Percentiles rank a stretch among this genome's conserved stretches.
Conservation (phyloP, 2,888 invertebrate species). For the Syrista parreyssii region DNA sequence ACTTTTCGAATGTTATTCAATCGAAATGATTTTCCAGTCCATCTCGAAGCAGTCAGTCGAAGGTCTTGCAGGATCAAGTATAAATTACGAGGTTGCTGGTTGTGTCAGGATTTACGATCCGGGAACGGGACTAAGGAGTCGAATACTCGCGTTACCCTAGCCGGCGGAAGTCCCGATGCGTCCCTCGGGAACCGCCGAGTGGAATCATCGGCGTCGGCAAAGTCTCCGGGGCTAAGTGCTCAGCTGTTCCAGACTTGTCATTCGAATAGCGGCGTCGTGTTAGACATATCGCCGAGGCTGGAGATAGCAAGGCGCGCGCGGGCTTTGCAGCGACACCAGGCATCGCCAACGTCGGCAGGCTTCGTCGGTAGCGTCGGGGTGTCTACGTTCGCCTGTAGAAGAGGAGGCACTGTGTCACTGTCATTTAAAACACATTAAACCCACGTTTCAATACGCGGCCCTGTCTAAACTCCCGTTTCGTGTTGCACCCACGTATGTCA, state of each 20-base stretch:
- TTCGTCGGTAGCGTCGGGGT: constrained; percentile 11
- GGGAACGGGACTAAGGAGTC: neutral
- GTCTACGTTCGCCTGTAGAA: neutral
- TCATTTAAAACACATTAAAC: constrained; percentile 29
- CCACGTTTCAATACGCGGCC: constrained; percentile 24
- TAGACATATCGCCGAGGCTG: constrained; percentile 13
- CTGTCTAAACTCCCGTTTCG: constrained; percentile 18
- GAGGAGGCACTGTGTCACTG: constrained; percentile 21
- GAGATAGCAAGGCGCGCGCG: constrained; percentile 2
- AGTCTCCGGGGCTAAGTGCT: constrained; percentile 49
- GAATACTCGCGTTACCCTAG: constrained; percentile 1
- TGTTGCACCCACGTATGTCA: constrained; percentile 4
- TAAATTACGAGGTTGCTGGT: constrained; percentile 3
- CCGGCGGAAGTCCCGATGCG: constrained; percentile 52
- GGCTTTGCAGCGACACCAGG: neutral
- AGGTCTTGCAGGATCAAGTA: neutral
- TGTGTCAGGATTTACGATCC: constrained; percentile 6
- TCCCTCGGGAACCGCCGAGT: constrained; percentile 37
- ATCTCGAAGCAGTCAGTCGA: neutral
- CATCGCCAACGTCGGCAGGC: constrained; percentile 11
- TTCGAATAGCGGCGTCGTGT: constrained; percentile 24
- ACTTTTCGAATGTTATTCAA: neutral
- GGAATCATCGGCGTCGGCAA: constrained; percentile 7
- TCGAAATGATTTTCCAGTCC: neutral
- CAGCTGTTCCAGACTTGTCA: constrained; percentile 59